These are phyloP conservation scores for Eupithecia inturbata DNA, from an alignment of 2,888 invertebrate species.

Conservation along the genomic window DNA sequence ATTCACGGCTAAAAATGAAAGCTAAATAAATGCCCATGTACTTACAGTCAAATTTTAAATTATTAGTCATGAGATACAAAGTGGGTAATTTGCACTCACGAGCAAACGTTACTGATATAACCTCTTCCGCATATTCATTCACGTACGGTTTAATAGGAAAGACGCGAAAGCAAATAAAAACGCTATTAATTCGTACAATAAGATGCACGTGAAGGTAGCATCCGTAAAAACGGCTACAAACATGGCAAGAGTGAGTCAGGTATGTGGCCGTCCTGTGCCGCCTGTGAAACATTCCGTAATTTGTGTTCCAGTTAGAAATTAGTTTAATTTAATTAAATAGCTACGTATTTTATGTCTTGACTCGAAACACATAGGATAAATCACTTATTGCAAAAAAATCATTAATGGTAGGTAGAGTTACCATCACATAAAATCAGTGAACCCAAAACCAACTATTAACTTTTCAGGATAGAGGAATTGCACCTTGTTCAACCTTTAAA, in stretches of 20 bases:
- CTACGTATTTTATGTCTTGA: neutral
- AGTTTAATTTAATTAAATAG: neutral
- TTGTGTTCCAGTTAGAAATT: neutral
- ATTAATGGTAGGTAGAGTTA: neutral
- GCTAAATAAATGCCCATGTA: neutral
- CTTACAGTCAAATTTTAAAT: neutral
- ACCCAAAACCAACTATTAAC: neutral
- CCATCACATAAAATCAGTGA: neutral
- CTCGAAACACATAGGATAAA: neutral
- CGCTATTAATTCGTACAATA: conserved; percentile 38
- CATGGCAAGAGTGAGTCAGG: neutral
- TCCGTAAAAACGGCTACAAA: conserved; percentile 30
- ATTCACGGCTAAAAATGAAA: neutral
- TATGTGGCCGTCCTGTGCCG: neutral
- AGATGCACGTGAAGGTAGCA: conserved; percentile 39
- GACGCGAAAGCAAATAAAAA: conserved; percentile 37
- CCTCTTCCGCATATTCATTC: conserved; percentile 27
- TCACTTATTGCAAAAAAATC: neutral
- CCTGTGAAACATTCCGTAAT: neutral
- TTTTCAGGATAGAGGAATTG: neutral
- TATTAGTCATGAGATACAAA: neutral
- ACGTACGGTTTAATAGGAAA: conserved; percentile 38
- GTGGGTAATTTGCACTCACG: neutral
- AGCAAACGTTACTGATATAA: conserved; percentile 13
- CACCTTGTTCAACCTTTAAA: neutral